phyloP scores from a whole-genome alignment of 2,113 vertebrate species.

The Phrynosoma platyrhinos region DNA sequence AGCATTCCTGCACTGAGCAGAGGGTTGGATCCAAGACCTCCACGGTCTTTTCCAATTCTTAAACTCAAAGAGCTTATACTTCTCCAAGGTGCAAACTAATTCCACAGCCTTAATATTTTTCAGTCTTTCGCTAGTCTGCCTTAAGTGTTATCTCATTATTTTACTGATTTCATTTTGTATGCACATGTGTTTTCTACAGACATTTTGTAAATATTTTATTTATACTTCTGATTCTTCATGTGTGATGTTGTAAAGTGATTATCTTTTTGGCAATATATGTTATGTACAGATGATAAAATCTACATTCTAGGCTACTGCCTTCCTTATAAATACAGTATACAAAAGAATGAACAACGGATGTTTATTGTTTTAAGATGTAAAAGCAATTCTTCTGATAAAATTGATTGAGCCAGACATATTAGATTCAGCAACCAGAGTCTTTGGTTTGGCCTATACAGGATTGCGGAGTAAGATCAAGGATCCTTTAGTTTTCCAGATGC shows the following conservation, averaged over 20 bases:
- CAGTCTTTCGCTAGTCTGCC: slow-evolving; percentile 83
- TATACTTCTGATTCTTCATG: slow-evolving; percentile 74
- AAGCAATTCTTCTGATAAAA: slow-evolving; percentile 61
- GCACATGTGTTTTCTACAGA: slow-evolving; percentile 82
- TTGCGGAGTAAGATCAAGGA: background rate
- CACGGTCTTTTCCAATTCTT: background rate
- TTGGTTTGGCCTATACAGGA: background rate
- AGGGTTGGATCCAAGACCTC: background rate
- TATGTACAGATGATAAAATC: slow-evolving; percentile 72
- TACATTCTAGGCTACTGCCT: slow-evolving; percentile 77
- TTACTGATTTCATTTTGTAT: slow-evolving; percentile 78
- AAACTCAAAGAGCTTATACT: slow-evolving; percentile 67
- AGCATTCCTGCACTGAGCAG: background rate
- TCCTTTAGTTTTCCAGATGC: too few relatives aligned
- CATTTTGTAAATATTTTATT: slow-evolving; percentile 83
- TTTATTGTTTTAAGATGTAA: slow-evolving; percentile 64
- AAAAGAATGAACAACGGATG: slow-evolving; percentile 51
- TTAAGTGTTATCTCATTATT: slow-evolving; percentile 80
- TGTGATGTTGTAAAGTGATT: slow-evolving; percentile 79
- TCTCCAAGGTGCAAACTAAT: slow-evolving; percentile 82
- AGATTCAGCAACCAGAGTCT: accelerated
- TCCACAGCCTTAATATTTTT: slow-evolving; percentile 85
- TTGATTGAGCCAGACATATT: slow-evolving; percentile 34
- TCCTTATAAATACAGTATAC: slow-evolving; percentile 77
- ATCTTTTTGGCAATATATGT: slow-evolving; percentile 71